Percentiles rank a stretch among this genome's conserved stretches.
Evolutionary conservation across 2,797 vertebrate genomes (phyloP).

Genomic region (Aotus griseimembra): DNA sequence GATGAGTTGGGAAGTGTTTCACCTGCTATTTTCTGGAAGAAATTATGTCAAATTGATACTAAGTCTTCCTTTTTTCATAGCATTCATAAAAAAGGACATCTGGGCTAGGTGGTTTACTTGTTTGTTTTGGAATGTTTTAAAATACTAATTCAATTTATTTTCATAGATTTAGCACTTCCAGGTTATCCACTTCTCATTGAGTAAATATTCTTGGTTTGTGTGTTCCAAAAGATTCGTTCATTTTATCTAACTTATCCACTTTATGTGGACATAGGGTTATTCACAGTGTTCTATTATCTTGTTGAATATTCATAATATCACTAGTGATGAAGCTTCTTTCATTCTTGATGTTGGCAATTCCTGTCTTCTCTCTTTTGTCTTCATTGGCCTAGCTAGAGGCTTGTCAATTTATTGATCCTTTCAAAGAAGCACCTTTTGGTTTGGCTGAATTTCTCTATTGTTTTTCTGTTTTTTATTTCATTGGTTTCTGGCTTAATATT

Average conservation of each 20-base stretch:
- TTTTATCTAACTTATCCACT: neutral
- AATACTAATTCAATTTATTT: neutral
- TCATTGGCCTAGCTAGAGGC: neutral
- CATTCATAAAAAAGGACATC: neutral
- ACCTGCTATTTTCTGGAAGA: neutral
- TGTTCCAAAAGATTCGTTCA: neutral
- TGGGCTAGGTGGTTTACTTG: neutral
- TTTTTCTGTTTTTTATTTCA: conserved; percentile 16
- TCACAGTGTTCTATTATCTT: neutral
- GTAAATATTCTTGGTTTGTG: neutral
- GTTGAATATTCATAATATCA: neutral
- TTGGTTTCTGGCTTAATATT: neutral
- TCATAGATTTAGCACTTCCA: neutral
- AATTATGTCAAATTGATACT: neutral
- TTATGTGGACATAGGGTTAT: neutral
- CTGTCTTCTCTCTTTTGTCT: neutral
- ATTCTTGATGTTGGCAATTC: neutral
- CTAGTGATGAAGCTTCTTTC: neutral
- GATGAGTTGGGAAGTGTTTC: neutral
- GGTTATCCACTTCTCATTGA: neutral
- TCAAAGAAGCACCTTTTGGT: neutral
- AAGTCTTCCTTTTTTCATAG: neutral
- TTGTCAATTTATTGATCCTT: neutral
- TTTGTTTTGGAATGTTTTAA: neutral
- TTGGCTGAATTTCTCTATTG: neutral